These are phyloP conservation scores for Mesoclemmys tuberculata DNA, from an alignment of 2,113 vertebrate genomes.

Conservation along the genomic window DNA sequence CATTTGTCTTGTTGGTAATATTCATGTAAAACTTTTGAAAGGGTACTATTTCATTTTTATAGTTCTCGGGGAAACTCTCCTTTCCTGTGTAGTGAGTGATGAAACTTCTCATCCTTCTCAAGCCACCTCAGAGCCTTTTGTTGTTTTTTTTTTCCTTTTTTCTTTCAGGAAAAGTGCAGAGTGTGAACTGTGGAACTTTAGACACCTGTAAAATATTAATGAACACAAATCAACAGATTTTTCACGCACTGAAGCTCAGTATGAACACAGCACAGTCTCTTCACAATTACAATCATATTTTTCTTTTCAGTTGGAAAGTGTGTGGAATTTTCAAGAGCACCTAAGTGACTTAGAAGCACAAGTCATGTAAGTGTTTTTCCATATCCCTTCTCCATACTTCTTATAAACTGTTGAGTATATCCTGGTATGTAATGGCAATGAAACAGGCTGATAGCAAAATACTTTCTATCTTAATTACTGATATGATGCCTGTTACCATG, in stretches of 20 bases:
- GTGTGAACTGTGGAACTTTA: background rate
- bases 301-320: background rate
- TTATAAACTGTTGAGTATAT: background rate
- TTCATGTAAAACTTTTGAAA: constrained; percentile 5
- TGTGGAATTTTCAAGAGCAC: background rate
- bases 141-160: background rate
- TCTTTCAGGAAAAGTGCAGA: background rate
- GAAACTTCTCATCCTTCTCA: background rate
- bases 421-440: background rate
- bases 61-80: background rate
- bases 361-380: background rate
- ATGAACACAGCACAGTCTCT: background rate
- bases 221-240: background rate
- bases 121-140: background rate
- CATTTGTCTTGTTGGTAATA: background rate
- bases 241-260: background rate
- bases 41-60: background rate
- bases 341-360: background rate
- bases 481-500: background rate
- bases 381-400: background rate
- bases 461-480: background rate
- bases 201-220: background rate
- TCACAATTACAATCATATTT: background rate
- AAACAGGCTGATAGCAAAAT: background rate
- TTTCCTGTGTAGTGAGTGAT: background rate